Evolutionary conservation across 2,888 invertebrate genomes (phyloP).

Genomic region (Cybosia mesomella): DNA sequence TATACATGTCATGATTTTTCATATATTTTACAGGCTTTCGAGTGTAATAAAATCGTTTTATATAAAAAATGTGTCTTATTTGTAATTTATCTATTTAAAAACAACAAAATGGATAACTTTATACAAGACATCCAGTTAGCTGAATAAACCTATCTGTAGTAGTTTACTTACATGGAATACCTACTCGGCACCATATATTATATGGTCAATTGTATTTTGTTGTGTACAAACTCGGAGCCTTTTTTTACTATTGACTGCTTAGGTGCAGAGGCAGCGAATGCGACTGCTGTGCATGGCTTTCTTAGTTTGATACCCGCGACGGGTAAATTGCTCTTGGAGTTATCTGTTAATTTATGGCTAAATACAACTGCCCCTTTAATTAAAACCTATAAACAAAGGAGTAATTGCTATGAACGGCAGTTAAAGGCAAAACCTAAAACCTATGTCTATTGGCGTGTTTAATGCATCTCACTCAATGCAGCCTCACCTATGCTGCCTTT

Average conservation of each 20-base stretch:
- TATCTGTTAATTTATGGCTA: background rate
- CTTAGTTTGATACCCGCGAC: too few relatives aligned
- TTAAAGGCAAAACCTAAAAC: background rate
- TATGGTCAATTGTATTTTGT: background rate
- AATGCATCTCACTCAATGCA: constrained; percentile 4
- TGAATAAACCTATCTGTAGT: too few relatives aligned
- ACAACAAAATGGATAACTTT: too few relatives aligned
- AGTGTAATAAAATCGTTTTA: background rate
- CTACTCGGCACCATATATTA: too few relatives aligned
- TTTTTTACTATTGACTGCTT: background rate
- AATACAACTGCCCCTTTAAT: background rate
- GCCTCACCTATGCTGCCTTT: background rate
- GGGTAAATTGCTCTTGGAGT: too few relatives aligned
- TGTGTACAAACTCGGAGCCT: background rate
- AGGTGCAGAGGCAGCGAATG: too few relatives aligned
- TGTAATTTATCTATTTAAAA: background rate
- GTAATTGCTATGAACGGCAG: background rate
- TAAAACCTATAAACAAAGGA: background rate
- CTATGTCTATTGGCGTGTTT: background rate
- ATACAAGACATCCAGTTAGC: too few relatives aligned
- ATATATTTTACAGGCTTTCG: background rate
- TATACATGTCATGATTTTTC: background rate
- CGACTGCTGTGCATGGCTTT: too few relatives aligned
- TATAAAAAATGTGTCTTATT: background rate
- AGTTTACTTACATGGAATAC: too few relatives aligned